Percentiles rank a stretch among this genome's conserved stretches.
Evolutionary conservation across 53 echinoderm and acorn worm genomes (phyloP).

Genomic region (Mesocentrotus franciscanus): DNA sequence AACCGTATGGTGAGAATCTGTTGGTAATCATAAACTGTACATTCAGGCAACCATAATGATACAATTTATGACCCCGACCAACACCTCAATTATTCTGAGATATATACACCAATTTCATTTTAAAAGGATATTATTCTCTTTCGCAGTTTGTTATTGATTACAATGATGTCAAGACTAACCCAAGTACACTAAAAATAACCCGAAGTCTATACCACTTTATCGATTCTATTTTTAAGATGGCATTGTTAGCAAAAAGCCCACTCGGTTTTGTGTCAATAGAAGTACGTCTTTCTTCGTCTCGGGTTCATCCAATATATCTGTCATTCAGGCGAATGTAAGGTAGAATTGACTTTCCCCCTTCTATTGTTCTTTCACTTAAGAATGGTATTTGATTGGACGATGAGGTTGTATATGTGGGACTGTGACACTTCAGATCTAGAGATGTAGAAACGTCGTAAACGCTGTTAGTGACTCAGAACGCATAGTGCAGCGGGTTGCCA

Average conservation of each 20-base stretch:
- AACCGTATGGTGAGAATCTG: too few relatives aligned
- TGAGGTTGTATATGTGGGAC: constrained; percentile 29
- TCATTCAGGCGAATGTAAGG: constrained; percentile 4
- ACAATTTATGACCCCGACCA: too few relatives aligned
- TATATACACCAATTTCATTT: too few relatives aligned
- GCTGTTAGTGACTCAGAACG: neutral
- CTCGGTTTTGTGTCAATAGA: constrained; percentile 4
- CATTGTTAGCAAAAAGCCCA: neutral
- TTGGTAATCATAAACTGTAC: too few relatives aligned
- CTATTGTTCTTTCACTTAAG: neutral
- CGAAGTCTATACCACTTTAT: neutral
- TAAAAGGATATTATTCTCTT: neutral
- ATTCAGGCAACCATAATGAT: too few relatives aligned
- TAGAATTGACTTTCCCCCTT: constrained; percentile 31
- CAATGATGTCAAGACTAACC: neutral
- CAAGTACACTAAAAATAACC: neutral
- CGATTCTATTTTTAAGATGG: neutral
- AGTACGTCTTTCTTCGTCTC: neutral
- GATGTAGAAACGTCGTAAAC: neutral
- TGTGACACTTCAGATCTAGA: neutral
- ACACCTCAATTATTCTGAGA: too few relatives aligned
- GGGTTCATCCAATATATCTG: constrained; percentile 15
- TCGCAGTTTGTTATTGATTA: neutral
- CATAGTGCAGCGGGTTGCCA: neutral
- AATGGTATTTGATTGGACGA: constrained; percentile 41